Evolutionary conservation across 2,888 invertebrate genomes (phyloP).

Genomic region (Cryptops parisi): DNA sequence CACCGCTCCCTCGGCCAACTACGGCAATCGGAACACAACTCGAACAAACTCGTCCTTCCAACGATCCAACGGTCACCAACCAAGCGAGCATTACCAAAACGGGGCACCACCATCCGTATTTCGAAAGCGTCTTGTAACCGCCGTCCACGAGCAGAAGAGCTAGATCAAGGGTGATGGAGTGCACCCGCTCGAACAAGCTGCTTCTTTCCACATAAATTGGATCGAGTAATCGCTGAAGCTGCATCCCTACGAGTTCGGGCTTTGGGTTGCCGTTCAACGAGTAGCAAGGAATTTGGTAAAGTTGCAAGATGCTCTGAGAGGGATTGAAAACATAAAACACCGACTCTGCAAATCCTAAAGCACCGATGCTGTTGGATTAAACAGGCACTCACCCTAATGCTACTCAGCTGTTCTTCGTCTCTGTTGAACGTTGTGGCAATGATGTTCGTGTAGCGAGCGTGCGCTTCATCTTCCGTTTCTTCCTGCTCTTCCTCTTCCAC

Average conservation of each 20-base stretch:
- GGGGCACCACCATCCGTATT: conserved; percentile 4
- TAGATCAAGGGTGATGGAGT: neutral
- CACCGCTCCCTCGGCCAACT: neutral
- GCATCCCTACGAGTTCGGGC: neutral
- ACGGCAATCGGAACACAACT: no score
- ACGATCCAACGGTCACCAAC: no score
- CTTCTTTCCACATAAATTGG: neutral
- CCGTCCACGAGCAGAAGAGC: neutral
- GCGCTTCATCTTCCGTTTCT: neutral
- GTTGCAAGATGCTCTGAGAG: no score
- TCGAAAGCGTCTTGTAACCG: conserved; percentile 2
- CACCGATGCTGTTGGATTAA: no score
- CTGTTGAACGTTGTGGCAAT: neutral
- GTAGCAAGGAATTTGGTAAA: neutral
- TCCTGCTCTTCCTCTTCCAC: neutral
- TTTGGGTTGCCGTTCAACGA: neutral
- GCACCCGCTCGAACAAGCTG: neutral
- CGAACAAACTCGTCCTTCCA: no score
- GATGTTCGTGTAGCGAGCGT: neutral
- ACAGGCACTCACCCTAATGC: neutral
- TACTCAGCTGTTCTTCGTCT: neutral
- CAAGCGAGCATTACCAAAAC: neutral
- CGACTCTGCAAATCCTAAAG: no score
- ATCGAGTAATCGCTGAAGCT: neutral
- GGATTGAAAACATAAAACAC: no score